phyloP scores from a whole-genome alignment of 2,888 invertebrate genomes.

The Harpagoxenus sublaevis region DNA sequence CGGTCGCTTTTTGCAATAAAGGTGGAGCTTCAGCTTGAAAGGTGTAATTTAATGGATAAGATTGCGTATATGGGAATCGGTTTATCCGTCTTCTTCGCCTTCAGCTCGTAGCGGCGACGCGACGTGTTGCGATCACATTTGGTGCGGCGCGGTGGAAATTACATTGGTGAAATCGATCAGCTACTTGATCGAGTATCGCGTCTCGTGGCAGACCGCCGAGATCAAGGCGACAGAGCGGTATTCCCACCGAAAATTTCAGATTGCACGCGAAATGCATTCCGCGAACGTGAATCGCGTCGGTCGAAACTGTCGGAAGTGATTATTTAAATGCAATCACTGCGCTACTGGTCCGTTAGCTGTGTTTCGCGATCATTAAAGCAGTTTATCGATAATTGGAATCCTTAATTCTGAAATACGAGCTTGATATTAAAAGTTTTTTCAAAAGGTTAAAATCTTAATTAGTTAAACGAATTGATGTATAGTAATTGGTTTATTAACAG shows the following conservation, averaged over 20 bases:
- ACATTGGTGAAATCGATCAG: conserved; percentile 18
- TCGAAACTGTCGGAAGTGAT: background rate
- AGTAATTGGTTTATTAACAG: background rate
- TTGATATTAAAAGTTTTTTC: background rate
- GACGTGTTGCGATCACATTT: conserved; percentile 27
- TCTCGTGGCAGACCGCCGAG: background rate
- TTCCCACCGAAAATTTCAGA: background rate
- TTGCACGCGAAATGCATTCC: background rate
- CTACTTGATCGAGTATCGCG: background rate
- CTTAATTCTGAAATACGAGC: background rate
- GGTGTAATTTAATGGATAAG: conserved; percentile 27
- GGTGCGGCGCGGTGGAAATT: conserved; percentile 1
- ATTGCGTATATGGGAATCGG: conserved; percentile 10
- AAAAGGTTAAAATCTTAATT: background rate
- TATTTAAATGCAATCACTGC: background rate
- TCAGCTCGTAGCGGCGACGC: background rate
- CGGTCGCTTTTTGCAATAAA: conserved; percentile 14
- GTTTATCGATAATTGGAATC: background rate
- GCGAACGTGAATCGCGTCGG: background rate
- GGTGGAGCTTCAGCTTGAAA: conserved; percentile 15
- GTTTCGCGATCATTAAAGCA: background rate
- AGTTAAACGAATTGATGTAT: background rate
- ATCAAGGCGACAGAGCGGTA: background rate
- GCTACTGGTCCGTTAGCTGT: background rate
- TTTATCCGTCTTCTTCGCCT: conserved; percentile 9